Percentiles rank a stretch among this genome's conserved stretches.
These are phyloP conservation scores for Brachypalpus laphriformis DNA, from an alignment of 2,888 invertebrate species.

Conservation along the genomic window DNA sequence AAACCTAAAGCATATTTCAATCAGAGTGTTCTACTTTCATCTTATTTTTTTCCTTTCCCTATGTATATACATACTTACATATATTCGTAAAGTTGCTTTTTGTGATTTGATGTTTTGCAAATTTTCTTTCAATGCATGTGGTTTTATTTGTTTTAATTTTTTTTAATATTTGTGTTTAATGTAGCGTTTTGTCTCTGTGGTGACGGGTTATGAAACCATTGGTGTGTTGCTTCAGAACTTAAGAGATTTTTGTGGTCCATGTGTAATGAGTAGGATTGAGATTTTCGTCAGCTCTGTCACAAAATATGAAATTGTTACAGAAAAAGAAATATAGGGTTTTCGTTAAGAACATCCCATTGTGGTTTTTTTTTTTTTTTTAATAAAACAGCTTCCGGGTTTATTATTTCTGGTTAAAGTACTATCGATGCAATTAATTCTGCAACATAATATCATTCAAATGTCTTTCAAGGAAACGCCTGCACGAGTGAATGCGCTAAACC, in stretches of 20 bases:
- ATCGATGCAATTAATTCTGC: no score
- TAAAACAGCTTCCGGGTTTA: no score
- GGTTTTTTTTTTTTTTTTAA: no score
- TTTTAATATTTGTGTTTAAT: background rate
- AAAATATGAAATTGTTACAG: no score
- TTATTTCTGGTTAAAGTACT: no score
- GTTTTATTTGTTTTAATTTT: constrained; percentile 15
- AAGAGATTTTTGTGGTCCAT: constrained; percentile 11
- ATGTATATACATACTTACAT: background rate
- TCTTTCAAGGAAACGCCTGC: no score
- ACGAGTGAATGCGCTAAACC: no score
- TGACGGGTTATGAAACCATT: constrained; percentile 7
- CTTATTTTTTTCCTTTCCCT: background rate
- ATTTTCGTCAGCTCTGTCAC: no score
- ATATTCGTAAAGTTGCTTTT: constrained; percentile 30
- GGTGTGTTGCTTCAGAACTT: background rate
- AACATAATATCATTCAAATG: no score
- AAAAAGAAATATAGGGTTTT: no score
- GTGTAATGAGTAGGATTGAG: no score
- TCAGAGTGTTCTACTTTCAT: constrained; percentile 49
- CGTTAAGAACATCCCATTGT: no score
- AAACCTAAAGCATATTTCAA: constrained; percentile 45
- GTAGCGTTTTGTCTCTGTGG: constrained; percentile 16
- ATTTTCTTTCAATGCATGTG: constrained; percentile 50
- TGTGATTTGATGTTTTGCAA: constrained; percentile 52